Percentiles rank a stretch among this genome's conserved stretches.
These are phyloP conservation scores for Acanthurus tractus DNA, from an alignment of 2,797 vertebrate species.

Conservation along the genomic window DNA sequence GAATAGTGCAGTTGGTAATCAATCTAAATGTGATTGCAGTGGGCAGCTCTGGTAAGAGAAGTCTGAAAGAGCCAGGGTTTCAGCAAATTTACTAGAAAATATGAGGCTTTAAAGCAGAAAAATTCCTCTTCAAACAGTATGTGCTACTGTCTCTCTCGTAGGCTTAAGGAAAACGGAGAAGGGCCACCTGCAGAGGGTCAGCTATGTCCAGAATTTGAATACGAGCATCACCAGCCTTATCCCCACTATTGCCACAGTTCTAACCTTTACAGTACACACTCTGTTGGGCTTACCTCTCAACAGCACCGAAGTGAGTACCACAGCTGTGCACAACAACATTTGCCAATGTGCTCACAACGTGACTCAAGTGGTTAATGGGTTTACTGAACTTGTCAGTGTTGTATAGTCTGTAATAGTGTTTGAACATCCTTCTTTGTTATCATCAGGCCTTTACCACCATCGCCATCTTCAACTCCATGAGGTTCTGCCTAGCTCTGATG, in stretches of 20 bases:
- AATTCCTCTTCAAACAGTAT: not conserved
- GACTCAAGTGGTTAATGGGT: not conserved
- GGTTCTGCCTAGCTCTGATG: conserved; percentile 82
- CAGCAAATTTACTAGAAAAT: no score
- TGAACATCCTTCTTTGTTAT: conserved; percentile 21
- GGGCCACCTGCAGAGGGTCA: conserved; percentile 75
- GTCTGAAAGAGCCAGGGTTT: no score
- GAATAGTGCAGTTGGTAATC: no score
- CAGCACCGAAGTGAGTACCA: conserved; percentile 68
- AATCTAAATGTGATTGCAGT: no score
- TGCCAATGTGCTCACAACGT: not conserved
- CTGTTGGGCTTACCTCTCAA: conserved; percentile 73
- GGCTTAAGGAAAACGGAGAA: conserved; percentile 84
- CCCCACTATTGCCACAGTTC: conserved; percentile 81
- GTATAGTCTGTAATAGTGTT: not conserved
- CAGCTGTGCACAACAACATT: not conserved
- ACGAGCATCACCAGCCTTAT: conserved; percentile 75
- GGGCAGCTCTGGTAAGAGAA: no score
- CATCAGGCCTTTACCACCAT: conserved; percentile 88
- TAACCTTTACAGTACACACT: conserved; percentile 87
- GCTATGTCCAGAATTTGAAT: conserved; percentile 86
- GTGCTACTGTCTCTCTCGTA: conserved; percentile 49
- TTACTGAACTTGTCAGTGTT: not conserved
- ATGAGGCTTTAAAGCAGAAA: not conserved
- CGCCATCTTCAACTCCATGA: conserved; percentile 88